Base-by-base conservation (phyloP, 2,797 vertebrate species). In the Trichosurus vulpecula region DNA sequence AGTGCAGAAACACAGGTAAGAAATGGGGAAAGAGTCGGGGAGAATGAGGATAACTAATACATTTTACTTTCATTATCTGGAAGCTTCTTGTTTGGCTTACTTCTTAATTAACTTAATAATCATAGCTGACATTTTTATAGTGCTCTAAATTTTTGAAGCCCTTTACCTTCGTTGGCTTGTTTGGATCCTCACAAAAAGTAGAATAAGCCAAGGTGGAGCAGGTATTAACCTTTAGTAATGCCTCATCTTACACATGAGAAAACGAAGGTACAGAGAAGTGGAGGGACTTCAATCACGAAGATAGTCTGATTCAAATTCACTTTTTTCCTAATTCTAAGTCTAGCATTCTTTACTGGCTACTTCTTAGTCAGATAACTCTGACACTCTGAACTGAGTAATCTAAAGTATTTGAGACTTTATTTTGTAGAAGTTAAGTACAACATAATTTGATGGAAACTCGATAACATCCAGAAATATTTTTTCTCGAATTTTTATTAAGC, bases 1-100 rank as follows among this genome's bases (percentile, higher is more conserved):
- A 99, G 99, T 56, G 98, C 99, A 1, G 99, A 99, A 97, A 99
- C 99, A 92, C 99, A 99, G 99, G 99, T 99, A 98, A 96, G 94
- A 54, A 1, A 41, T 1, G 94, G 52, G 1, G 1, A 10, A 4
- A 31, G 57, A 92, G 31, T 35, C 35, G 35, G 47, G 12, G 47
- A 6, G 52, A 51, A 47, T 27, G 35, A 92, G 93, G 66, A 51
- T 51, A 41, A 47, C 54, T 91, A 74, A 30, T 47, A 52, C 5
- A 19, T 1, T 52, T 74, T 90, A 10, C 19, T 96, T 96, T 96
- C 41, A 51, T 93, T 52, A 90, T 58, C 87, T 92, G 94, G 93
- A 81, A 94, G 66, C 25, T 54, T 91, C 95, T 95, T 53, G 27
- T 31, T 92, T 97, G 94, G 14, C 16, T 66, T 19, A 66, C 93